phyloP scores from a whole-genome alignment of 2,113 vertebrate species.

The Lasiurus borealis region DNA sequence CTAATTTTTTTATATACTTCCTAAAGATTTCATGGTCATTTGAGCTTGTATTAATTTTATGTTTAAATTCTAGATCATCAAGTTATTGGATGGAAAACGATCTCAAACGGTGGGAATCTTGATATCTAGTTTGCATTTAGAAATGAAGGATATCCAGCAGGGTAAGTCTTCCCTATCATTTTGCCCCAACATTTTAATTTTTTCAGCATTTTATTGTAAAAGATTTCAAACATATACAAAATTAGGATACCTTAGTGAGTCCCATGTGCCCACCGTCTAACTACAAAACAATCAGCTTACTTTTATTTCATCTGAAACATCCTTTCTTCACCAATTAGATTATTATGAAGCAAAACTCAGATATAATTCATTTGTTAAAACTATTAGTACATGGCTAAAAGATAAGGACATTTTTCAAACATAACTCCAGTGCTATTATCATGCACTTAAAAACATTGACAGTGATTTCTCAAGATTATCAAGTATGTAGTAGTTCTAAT shows the following conservation, averaged over 20 bases:
- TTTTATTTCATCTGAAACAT: background rate
- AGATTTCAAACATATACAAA: background rate
- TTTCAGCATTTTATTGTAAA: slow-evolving; percentile 29
- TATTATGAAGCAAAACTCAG: background rate
- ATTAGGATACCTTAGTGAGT: background rate
- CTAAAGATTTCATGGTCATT: too few relatives aligned
- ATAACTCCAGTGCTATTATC: background rate
- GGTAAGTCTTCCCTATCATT: slow-evolving; percentile 87
- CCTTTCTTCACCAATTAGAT: background rate
- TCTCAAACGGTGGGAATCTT: slow-evolving; percentile 98
- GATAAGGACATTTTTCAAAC: background rate
- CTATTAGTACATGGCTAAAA: background rate
- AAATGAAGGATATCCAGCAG: slow-evolving; percentile 99
- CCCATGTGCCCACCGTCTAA: background rate
- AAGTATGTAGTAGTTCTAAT: background rate
- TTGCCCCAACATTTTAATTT: background rate
- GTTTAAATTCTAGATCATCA: slow-evolving; percentile 92
- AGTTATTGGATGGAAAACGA: slow-evolving; percentile 96
- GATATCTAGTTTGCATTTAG: slow-evolving; percentile 98
- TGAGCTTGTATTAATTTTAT: too few relatives aligned
- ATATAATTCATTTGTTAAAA: slow-evolving; percentile 31
- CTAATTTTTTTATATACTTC: too few relatives aligned
- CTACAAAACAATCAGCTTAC: background rate
- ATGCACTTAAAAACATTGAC: background rate
- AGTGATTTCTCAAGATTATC: background rate